phyloP scores from a whole-genome alignment of 2,113 vertebrate genomes.

The Gymnogyps californianus region DNA sequence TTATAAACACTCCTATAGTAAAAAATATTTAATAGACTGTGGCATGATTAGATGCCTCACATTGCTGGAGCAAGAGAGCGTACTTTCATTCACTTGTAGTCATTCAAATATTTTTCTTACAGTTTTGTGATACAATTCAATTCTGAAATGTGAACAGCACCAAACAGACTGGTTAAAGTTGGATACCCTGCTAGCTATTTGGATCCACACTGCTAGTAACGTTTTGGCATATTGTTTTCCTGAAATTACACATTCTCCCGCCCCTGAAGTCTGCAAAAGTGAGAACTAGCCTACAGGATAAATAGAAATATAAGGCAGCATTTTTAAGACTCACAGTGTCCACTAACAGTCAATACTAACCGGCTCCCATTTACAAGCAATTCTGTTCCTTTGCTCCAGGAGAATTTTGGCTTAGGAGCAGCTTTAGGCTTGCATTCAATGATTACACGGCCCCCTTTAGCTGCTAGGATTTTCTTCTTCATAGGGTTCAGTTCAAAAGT shows the following conservation, averaged over 20 bases:
- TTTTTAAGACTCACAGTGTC: background rate
- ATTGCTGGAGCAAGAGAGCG: background rate
- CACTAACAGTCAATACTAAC: slow-evolving; percentile 67
- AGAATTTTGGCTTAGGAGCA: slow-evolving; percentile 87
- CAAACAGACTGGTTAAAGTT: background rate
- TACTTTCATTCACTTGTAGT: background rate
- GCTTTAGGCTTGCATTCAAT: slow-evolving; percentile 93
- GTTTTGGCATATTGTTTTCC: background rate
- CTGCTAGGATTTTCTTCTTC: slow-evolving; percentile 85
- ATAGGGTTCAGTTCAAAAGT: slow-evolving; percentile 91
- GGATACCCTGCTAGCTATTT: background rate
- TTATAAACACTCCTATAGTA: background rate
- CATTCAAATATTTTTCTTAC: background rate
- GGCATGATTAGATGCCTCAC: background rate
- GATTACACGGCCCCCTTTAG: slow-evolving; percentile 87
- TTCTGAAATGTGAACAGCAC: background rate
- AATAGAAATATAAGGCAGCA: background rate
- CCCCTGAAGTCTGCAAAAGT: background rate
- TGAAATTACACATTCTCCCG: background rate
- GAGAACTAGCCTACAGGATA: background rate
- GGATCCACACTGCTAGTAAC: background rate
- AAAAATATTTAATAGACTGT: background rate
- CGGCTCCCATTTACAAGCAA: slow-evolving; percentile 88
- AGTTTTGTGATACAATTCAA: background rate
- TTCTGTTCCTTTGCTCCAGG: slow-evolving; percentile 96